A percentile compares a stretch with the other conserved stretches of the same genome.
These are phyloP conservation scores for Nematolebias whitei DNA, from an alignment of 2,113 vertebrate species.

Conservation along the genomic window DNA sequence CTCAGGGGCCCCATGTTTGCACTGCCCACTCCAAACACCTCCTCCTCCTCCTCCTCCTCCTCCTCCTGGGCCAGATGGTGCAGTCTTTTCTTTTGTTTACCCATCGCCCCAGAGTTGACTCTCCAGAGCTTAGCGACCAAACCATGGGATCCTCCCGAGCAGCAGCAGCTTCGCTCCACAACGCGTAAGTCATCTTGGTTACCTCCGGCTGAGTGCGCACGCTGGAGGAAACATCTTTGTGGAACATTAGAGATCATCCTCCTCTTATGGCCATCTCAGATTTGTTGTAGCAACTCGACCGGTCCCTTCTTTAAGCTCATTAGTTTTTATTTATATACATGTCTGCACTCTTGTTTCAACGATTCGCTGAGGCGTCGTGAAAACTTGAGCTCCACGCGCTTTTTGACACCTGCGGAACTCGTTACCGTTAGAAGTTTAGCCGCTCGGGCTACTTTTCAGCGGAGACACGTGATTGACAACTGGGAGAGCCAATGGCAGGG, in stretches of 20 bases:
- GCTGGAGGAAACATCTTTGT: constrained; percentile 22
- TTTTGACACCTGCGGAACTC: constrained; percentile 68
- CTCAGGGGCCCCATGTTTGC: neutral
- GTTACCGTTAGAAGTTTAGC: constrained; percentile 46
- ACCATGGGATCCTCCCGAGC: constrained; percentile 45
- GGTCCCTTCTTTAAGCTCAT: constrained; percentile 5
- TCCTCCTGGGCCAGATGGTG: constrained; percentile 77
- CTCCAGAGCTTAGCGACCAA: constrained; percentile 57
- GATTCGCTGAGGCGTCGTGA: no score
- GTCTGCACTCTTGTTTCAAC: no score
- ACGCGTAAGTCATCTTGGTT: constrained; percentile 53
- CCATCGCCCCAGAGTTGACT: constrained; percentile 65
- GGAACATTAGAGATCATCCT: constrained; percentile 31
- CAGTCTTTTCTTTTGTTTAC: constrained; percentile 80
- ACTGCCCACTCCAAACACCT: constrained; percentile 52
- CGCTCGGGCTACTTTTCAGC: constrained; percentile 71
- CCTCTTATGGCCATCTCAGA: constrained; percentile 42
- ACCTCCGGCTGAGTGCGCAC: neutral
- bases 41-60: constrained; percentile 54
- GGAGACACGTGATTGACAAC: constrained; percentile 64
- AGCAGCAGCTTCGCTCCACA: constrained; percentile 33
- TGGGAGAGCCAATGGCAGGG: constrained; percentile 61
- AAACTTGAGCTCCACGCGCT: neutral
- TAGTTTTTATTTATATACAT: no score
- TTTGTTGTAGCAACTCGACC: constrained; percentile 27